Evolutionary conservation across 2,888 invertebrate species (phyloP).

Genomic region (Spodoptera littoralis): DNA sequence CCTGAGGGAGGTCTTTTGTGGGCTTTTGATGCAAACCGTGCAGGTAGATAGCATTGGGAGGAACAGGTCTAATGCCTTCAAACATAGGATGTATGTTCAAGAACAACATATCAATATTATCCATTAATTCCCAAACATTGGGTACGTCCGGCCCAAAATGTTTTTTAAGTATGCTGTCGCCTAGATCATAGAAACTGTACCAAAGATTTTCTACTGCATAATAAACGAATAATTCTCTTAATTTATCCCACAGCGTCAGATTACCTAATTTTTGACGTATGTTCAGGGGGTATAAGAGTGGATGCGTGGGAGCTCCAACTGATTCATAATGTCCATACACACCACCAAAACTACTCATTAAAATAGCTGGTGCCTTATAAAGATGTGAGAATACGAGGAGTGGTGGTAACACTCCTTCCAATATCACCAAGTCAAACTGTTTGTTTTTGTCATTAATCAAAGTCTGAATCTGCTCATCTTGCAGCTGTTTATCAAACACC

Average conservation of each 20-base stretch:
- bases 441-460: constrained; percentile 52
- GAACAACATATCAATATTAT: constrained; percentile 64
- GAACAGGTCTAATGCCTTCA: constrained; percentile 60
- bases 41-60: constrained; percentile 62
- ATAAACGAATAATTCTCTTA: constrained; percentile 48
- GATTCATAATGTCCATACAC: constrained; percentile 40
- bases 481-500: constrained; percentile 39
- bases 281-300: constrained; percentile 56
- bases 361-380: constrained; percentile 61
- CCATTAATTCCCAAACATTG: constrained; percentile 29
- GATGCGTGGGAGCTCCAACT: constrained; percentile 63
- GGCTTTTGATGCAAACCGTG: constrained; percentile 62
- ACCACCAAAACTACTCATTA: constrained; percentile 63
- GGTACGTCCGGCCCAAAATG: constrained; percentile 45
- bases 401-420: constrained; percentile 53
- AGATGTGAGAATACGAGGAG: constrained; percentile 52
- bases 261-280: constrained; percentile 51
- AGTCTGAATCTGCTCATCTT: constrained; percentile 45
- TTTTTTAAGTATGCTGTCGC: constrained; percentile 24
- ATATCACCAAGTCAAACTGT: constrained; percentile 63
- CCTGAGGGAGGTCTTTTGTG: constrained; percentile 58
- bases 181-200: not conserved
- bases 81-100: constrained; percentile 63
- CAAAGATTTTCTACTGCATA: constrained; percentile 22
- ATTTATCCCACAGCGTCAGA: constrained; percentile 60